A percentile compares a stretch with the other conserved stretches of the same genome.
Conservation (phyloP, 2,888 invertebrate species). For the Monopis laevigella region DNA sequence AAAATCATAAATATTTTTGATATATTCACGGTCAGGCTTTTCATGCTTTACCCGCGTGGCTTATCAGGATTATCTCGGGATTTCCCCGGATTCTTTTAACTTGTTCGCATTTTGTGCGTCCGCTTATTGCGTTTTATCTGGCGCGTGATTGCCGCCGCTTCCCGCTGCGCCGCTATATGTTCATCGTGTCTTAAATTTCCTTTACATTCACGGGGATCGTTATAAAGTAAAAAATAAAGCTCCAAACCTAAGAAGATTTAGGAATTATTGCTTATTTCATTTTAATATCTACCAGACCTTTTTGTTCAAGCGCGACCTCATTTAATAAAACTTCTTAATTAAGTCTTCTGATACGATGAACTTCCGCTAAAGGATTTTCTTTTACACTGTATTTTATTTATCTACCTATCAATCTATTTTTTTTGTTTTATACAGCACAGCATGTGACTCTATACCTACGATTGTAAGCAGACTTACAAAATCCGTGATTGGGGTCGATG, state of each 20-base stretch:
- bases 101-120: slow-evolving; percentile 50
- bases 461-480: too few species aligned
- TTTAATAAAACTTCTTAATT: slow-evolving; percentile 36
- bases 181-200: slow-evolving; percentile 41
- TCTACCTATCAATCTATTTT: too few species aligned
- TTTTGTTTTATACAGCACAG: too few species aligned
- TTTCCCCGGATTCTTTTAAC: slow-evolving; percentile 49
- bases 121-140: slow-evolving; percentile 38
- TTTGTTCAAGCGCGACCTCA: slow-evolving; percentile 35
- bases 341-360: slow-evolving; percentile 22
- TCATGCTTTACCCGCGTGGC: slow-evolving; percentile 56
- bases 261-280: slow-evolving; percentile 45
- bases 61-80: slow-evolving; percentile 61
- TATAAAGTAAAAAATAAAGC: slow-evolving; percentile 32
- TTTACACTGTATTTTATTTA: background rate
- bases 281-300: slow-evolving; percentile 40
- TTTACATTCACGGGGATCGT: slow-evolving; percentile 36
- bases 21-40: slow-evolving; percentile 62
- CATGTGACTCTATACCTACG: too few species aligned
- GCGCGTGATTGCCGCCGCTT: slow-evolving; percentile 31
- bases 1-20: slow-evolving; percentile 59
- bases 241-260: slow-evolving; percentile 21
- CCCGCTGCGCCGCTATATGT: slow-evolving; percentile 31
- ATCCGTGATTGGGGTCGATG: too few species aligned
- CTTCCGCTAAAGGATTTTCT: background rate